phyloP scores from a whole-genome alignment of 1,140 invertebrate genomes.

The Dreissena rostriformis region DNA sequence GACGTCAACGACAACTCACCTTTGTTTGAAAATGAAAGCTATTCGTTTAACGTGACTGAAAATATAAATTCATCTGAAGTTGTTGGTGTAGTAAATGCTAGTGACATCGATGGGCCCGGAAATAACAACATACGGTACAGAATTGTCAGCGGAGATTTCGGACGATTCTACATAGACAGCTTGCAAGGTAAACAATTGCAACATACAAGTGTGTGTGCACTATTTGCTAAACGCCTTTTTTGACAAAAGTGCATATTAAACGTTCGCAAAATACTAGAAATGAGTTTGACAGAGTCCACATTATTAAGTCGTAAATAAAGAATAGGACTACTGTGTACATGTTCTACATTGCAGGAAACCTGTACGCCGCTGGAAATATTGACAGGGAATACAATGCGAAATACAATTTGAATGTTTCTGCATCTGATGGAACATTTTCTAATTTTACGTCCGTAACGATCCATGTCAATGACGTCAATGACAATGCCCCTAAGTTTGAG shows the following conservation, averaged over 20 bases:
- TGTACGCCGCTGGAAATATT: constrained; percentile 32
- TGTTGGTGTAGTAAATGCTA: constrained; percentile 32
- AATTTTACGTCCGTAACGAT: constrained; percentile 12
- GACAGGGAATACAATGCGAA: constrained; percentile 5
- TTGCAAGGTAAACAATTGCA: neutral
- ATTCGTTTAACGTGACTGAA: constrained; percentile 31
- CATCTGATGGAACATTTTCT: constrained; percentile 13
- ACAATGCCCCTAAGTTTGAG: constrained; percentile 28
- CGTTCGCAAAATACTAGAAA: too few relatives aligned
- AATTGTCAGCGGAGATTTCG: neutral
- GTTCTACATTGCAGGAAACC: constrained; percentile 3
- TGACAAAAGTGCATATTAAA: too few relatives aligned
- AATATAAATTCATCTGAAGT: neutral
- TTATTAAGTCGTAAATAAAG: too few relatives aligned
- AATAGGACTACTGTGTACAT: neutral
- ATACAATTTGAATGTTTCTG: constrained; percentile 4
- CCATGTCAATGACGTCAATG: constrained; percentile 19
- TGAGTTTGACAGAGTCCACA: too few relatives aligned
- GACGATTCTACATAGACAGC: constrained; percentile 19
- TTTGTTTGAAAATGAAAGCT: neutral
- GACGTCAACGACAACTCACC: constrained; percentile 39
- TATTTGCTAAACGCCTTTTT: too few relatives aligned
- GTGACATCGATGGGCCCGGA: constrained; percentile 13
- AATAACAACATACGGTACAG: neutral
- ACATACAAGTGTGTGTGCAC: too few relatives aligned